Base-by-base conservation (phyloP, 2,113 vertebrate species). In the Ammospiza caudacuta region DNA sequence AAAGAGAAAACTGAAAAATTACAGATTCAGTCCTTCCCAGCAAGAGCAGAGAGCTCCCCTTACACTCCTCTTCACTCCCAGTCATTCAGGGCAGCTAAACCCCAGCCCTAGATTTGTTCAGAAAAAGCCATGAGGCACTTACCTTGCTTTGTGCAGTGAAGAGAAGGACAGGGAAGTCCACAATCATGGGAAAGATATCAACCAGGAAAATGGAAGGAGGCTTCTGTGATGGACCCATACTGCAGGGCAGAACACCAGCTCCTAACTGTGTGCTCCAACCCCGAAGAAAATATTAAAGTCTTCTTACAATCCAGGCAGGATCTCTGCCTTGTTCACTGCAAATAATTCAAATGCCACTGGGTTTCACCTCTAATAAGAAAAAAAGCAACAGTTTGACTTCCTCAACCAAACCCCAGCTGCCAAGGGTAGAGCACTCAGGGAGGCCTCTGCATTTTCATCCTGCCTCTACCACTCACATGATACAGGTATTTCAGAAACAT, bases 111-210 rank as follows among this genome's bases (percentile, higher is more conserved):
- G 15, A 22, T 88, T 62, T 76, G 31, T 21, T 73, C 55, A 78
- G 54, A 73, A 84, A 73, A 88, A 76, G 25, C 28, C 46, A 37
- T 2, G 5, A 85, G 29, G 19, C 35, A 47, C 91, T 83, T 88
- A 92, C 87, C 82, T 82, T 70, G 29, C 33, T 85, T 52, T 69
- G 10, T 23, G 33, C 39, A 62, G 47, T 0, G 0, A n/a, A 43
- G 68, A 66, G 11, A 39, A 43, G 12, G 35, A 43, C n/a, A 43
- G 15, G 15, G 22, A 78, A 4, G 8, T 75, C 57, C 41, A 13
- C 0, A 3, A 24, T 12, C 41, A 27, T 0, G 0, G 28, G n/a
- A 58, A 67, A 79, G 24, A 6, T 39, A 19, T 9, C 69, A 25
- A 19, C n/a, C 0, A 4, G 29, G 64, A 92, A 67, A 44, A 33